Evolutionary conservation across 2,888 invertebrate genomes (phyloP), one percentile per base, ranked within the genome.

Genomic region (Xylota segnis): DNA sequence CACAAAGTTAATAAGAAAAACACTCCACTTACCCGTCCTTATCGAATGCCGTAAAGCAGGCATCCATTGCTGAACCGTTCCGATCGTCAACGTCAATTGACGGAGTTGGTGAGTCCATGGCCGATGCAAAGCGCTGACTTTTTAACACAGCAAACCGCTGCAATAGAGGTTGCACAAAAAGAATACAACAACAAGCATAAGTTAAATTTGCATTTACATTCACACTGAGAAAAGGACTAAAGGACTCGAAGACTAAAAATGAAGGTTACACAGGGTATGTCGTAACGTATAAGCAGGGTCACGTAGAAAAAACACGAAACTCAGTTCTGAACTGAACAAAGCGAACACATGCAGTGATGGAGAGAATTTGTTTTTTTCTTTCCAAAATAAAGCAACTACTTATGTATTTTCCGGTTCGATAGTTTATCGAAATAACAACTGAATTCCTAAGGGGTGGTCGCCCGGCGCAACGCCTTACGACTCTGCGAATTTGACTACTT

Each of bases 21-120:
- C 16, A 32, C 43, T 63, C 47, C 43, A 94, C 95, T 94, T 94
- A 96, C 96, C 96, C 95, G 93, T 97, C 96, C 92, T 96, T 97
- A 93, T 97, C 97, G 93, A 97, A 97, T 88, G 97, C 96, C 90
- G 96, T 95, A 92, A 97, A 97, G 93, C 97, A 97, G 91, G 97
- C 97, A 93, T 97, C 97, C 97, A 97, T 97, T 92, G 94, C 94
- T 92, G 93, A 92, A 90, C 93, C 93, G 92, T 93, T 93, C 89
- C 92, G 92, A 92, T 94, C 93, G 90, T 94, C 93, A 90, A 87
- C 56, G 89, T 90, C 91, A 89, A 91, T 92, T 91, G 91, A 88
- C 90, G 91, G 91, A 89, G 91, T 91, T 89, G 91, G 91, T 89
- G 92, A 92, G 88, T 92, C 92, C 92, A 92, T 92, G 88, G 82